Evolutionary conservation across 1,140 invertebrate genomes (phyloP), one percentile per base, ranked within the genome.

Genomic region (Eupeodes corollae): DNA sequence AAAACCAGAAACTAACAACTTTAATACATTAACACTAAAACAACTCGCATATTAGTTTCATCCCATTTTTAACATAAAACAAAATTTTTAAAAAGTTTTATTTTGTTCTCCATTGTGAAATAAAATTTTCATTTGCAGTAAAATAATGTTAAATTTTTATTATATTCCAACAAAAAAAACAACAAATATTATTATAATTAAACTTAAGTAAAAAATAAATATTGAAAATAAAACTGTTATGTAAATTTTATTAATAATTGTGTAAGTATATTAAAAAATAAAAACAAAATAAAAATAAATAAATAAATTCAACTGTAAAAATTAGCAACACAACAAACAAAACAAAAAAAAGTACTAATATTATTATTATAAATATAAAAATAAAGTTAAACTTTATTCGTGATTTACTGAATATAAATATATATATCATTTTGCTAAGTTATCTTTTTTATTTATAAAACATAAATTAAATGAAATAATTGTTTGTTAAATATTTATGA

Each of bases 331-430:
- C 19, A 45, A 42, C 41, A 37, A 31, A 34, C 44, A 14, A 35
- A 46, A 12, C 45, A 50, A 46, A 31, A 16, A 44, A 41, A 55
- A 55, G 50, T 41, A 49, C 58, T 56, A 59, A 58, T 57, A 59
- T 60, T 26, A 26, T 26, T 26, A 26, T 26, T 50, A 53, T 44
- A n/a, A 45, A 44, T 48, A 53, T 8, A 39, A 21, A 47, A 50
- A 32, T 14, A 63, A 63, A 63, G 58, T 63, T 58, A 56, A 63
- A 63, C 60, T 63, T 63, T 59, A 54, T 34, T 48, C 58, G 61
- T 63, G 61, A 63, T 63, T 63, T 63, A 26, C 21, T 26, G 21
- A 26, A 26, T 26, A 26, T 26, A 26, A 26, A 26, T 26, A 26
- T 26, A 26, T 26, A 26, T 26, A 26, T 26, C 21, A 26, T 26